Evolutionary conservation across 1,140 invertebrate genomes (phyloP), one percentile per base, ranked within the genome.

Genomic region (Polyergus mexicanus): DNA sequence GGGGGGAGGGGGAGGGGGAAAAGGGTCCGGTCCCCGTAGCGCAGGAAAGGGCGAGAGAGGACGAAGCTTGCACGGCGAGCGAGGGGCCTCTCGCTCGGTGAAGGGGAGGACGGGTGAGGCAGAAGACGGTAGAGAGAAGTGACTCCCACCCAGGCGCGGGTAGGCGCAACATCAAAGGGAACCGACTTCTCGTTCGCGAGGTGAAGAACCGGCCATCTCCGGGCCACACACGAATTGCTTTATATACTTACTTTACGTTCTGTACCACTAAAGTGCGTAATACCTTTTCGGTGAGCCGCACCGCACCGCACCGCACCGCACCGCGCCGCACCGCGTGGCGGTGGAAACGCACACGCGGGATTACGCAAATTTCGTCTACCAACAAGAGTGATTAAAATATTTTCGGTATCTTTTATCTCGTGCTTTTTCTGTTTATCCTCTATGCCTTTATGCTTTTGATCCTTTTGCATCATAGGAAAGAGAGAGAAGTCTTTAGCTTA

Each of bases 191-290:
- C 93, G 94, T 95, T 95, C 94, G 94, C 94, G 94, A 95, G 94
- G 94, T 94, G 94, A 95, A 94, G 94, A 95, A 95, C 94, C 94
- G 93, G 92, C 94, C 94, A 95, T 95, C 94, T 95, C 94, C 93
- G 92, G 94, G 94, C 94, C 94, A 95, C 94, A 95, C 94, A 95
- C 94, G 94, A 94, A 95, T 95, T 93, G 94, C 94, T 94, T 95
- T 94, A 94, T 95, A 94, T 92, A 94, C 93, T 91, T 91, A 92
- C 91, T 88, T 90, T 90, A 89, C 91, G 88, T 91, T 90, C 91
- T 89, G 86, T 91, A 92, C 92, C 92, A 89, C 89, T 89, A 90
- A 93, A 89, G 89, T 90, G 89, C 89, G 86, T 90, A 90, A 87
- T 89, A 89, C 88, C 88, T 89, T 86, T 89, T 44, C 51, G 72